A percentile compares a stretch with the other conserved stretches of the same genome.
Conservation (phyloP, 1,140 invertebrate species). For the Zophobas morio region DNA sequence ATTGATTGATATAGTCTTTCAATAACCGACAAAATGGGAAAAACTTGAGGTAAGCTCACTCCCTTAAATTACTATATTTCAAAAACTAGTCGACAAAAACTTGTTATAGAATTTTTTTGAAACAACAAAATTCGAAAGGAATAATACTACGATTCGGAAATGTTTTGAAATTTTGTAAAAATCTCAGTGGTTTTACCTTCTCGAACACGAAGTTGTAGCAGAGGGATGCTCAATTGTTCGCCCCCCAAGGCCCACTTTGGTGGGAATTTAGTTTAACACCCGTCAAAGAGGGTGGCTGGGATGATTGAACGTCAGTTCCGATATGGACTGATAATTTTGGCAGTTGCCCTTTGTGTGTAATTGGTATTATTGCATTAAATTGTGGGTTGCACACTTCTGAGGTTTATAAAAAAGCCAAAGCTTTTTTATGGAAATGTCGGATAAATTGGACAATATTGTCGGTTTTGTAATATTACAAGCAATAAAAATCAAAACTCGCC, state of each 20-base stretch:
- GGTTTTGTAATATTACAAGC: conserved; percentile 8
- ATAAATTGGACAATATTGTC: conserved; percentile 43
- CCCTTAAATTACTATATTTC: neutral
- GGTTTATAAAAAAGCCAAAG: conserved; percentile 46
- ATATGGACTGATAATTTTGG: conserved; percentile 58
- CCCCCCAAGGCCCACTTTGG: conserved; percentile 56
- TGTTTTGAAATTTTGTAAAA: neutral
- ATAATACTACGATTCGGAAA: no score
- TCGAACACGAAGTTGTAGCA: neutral
- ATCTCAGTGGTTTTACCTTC: neutral
- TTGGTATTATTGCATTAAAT: conserved; percentile 57
- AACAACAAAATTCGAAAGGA: no score
- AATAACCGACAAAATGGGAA: conserved; percentile 1
- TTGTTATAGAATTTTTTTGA: no score
- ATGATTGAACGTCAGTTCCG: conserved; percentile 57
- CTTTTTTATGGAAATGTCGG: conserved; percentile 47
- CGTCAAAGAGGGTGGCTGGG: conserved; percentile 55
- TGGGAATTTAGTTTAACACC: conserved; percentile 58
- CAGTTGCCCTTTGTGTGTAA: conserved; percentile 55
- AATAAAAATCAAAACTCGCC: conserved; percentile 30
- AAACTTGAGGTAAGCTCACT: neutral
- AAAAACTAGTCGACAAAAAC: no score
- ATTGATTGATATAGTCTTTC: conserved; percentile 48
- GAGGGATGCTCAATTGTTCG: conserved; percentile 53
- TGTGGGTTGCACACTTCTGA: conserved; percentile 43